Percentiles rank a stretch among this genome's conserved stretches.
Conservation (phyloP, 1,140 invertebrate genomes). For the Hylaeus anthracinus region DNA sequence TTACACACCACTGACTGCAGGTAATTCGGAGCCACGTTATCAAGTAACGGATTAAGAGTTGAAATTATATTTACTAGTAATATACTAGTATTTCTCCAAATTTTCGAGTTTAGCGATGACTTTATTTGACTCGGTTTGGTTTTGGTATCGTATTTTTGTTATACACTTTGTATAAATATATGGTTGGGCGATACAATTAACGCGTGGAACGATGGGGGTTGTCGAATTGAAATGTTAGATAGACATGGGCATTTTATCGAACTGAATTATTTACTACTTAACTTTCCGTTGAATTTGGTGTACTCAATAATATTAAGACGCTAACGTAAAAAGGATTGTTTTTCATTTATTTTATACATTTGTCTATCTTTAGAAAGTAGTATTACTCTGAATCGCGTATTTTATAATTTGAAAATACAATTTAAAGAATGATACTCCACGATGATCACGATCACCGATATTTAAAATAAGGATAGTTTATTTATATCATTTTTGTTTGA, state of each 20-base stretch:
- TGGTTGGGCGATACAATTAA: neutral
- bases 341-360: neutral
- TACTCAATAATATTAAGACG: slow-evolving; percentile 4
- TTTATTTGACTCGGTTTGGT: neutral
- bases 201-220: no score
- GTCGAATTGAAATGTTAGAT: neutral
- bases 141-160: neutral
- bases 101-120: neutral
- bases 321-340: neutral
- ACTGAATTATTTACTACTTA: neutral
- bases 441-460: neutral
- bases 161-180: neutral
- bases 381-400: neutral
- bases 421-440: neutral
- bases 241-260: neutral
- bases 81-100: neutral
- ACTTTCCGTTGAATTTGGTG: neutral
- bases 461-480: neutral
- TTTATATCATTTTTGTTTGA: neutral
- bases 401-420: neutral
- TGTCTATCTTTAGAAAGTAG: neutral
- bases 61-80: no score
- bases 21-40: neutral
- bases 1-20: neutral
- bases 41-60: neutral